Base-by-base conservation (phyloP, 2,113 vertebrate species). In the Petromus typicus region DNA sequence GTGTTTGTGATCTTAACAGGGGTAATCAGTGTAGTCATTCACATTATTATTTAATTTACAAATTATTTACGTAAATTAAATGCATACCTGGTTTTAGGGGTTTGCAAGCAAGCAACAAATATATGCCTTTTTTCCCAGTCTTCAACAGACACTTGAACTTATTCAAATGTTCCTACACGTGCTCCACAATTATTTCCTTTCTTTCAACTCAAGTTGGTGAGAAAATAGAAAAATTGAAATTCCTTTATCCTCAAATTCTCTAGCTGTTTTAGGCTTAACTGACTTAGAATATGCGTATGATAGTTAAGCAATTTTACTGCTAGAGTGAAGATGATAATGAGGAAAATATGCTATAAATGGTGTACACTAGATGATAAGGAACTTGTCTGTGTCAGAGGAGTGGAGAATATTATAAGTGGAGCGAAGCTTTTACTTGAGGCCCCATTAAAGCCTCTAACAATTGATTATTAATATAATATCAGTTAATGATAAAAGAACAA, bases 311-410 rank as follows among this genome's bases (percentile, higher is more conserved):
- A 84, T 64, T 86, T 75, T 37, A 66, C 51, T 84, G 30, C 57
- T 90, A 22, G 27, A 40, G n/a, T 96, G 85, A 86, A 89, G 92
- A 94, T 81, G 30, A 14, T 95, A 79, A 86, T 87, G 48, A 92
- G 56, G 93, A 97, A 91, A 87, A 96, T 97, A 91, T 89, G 22
- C 81, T 94, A 89, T 94, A 94, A 96, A 75, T 59, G 91, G 79
- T 92, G 63, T 78, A 71, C 11, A 16, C 84, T 82, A 61, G 23
- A 84, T 48, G 69, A 84, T 84, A 73, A 91, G n/a, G 20, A 85
- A 84, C 67, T 59, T 34, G 18, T 45, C 2, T 45, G 43, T 61
- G 86, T 89, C 43, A 18, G 56, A 30, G 43, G 76, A 78, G 59
- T 75, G 69, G 78, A 94, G 59, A 59, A 64, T 81, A 83, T 73